Conservation (phyloP, 2,888 invertebrate species). For the Norana najaformis region DNA sequence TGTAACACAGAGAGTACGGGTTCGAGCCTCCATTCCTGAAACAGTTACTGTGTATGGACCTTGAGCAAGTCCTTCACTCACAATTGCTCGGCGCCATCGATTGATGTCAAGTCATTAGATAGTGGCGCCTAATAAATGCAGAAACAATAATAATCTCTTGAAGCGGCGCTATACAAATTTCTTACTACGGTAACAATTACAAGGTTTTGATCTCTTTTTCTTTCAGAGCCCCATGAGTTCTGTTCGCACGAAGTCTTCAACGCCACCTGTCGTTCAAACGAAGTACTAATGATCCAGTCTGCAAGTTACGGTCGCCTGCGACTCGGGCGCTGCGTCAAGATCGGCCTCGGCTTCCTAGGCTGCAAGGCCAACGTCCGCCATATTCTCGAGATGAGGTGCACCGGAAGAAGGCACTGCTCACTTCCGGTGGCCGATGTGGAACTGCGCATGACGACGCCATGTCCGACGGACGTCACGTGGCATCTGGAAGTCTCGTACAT, state of each 20-base stretch:
- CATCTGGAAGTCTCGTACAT: constrained; percentile 35
- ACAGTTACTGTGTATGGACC: too few relatives aligned
- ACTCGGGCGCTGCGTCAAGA: constrained; percentile 38
- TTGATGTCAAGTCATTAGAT: too few relatives aligned
- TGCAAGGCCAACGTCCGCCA: constrained; percentile 35
- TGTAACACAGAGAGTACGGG: too few relatives aligned
- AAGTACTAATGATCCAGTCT: constrained; percentile 33
- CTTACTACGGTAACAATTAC: not conserved
- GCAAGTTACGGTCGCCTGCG: constrained; percentile 38
- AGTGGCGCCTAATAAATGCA: too few relatives aligned
- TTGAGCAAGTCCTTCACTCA: too few relatives aligned
- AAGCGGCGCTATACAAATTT: too few relatives aligned
- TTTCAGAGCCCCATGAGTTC: constrained; percentile 31
- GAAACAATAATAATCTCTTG: too few relatives aligned
- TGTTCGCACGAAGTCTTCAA: constrained; percentile 35
- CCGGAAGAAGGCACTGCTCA: constrained; percentile 31
- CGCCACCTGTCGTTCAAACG: constrained; percentile 28
- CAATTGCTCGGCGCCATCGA: too few relatives aligned
- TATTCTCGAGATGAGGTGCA: constrained; percentile 34
- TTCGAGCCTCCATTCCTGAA: too few relatives aligned
- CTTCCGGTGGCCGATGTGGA: constrained; percentile 29
- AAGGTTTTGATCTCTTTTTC: not conserved
- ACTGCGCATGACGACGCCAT: constrained; percentile 32
- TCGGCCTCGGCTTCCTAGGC: constrained; percentile 37
- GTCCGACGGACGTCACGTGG: constrained; percentile 38